These are phyloP conservation scores for Pelodiscus sinensis DNA, from an alignment of 2,113 vertebrate genomes.

Conservation along the genomic window DNA sequence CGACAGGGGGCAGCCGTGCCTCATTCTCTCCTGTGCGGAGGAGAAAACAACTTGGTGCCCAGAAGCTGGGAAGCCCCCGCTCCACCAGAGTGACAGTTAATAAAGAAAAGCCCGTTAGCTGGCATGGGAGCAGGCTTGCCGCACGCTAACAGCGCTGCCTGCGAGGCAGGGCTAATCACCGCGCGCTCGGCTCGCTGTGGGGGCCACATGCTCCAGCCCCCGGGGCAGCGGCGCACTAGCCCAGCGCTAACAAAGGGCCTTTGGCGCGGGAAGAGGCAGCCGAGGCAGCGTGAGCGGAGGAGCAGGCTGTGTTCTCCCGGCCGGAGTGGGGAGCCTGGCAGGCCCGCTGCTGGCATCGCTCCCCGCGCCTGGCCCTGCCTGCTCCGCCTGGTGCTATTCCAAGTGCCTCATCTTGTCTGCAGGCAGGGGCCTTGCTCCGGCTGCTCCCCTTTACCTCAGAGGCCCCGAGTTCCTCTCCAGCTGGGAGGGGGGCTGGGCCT, in stretches of 20 bases:
- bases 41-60: background rate
- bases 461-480: background rate
- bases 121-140: background rate
- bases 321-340: no score
- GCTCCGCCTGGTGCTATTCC: background rate
- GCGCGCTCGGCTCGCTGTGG: background rate
- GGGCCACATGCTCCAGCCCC: background rate
- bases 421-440: background rate
- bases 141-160: constrained; percentile 32
- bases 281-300: background rate
- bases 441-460: background rate
- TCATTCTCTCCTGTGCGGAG: background rate
- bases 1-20: background rate
- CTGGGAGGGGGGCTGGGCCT: background rate
- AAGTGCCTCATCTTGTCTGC: background rate
- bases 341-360: background rate
- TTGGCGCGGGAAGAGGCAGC: background rate
- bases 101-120: constrained; percentile 32
- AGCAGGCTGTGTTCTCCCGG: background rate
- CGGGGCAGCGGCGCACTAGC: background rate
- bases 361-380: background rate
- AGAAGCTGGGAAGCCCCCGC: background rate
- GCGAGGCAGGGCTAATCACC: constrained; percentile 24
- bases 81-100: constrained; percentile 20
- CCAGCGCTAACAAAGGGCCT: background rate